A percentile compares a stretch with the other conserved stretches of the same genome.
phyloP scores from a whole-genome alignment of 2,113 vertebrate genomes.

The Platichthys stellatus region DNA sequence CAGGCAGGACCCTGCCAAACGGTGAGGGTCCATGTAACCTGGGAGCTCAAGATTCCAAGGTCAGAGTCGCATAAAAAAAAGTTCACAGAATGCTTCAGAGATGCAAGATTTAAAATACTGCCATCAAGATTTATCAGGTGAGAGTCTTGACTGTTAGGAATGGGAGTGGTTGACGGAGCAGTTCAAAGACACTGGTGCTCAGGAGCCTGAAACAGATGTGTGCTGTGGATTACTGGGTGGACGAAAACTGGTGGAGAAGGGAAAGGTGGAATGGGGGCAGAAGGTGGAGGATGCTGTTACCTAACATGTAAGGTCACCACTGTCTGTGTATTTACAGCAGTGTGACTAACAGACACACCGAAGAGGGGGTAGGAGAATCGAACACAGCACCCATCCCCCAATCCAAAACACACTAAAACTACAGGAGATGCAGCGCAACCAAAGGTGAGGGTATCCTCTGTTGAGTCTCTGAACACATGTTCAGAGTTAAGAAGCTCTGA shows the following conservation, averaged over 20 bases:
- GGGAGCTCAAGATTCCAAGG: conserved; percentile 60
- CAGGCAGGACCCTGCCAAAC: conserved; percentile 60
- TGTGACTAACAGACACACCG: conserved; percentile 56
- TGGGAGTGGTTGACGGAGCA: conserved; percentile 30
- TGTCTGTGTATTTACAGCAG: conserved; percentile 61
- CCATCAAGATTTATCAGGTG: conserved; percentile 61
- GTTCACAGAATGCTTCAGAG: conserved; percentile 27
- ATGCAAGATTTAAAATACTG: conserved; percentile 42
- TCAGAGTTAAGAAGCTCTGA: conserved; percentile 67
- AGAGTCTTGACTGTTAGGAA: conserved; percentile 33
- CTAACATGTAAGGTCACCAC: conserved; percentile 20
- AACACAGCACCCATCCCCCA: conserved; percentile 22
- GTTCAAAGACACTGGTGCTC: conserved; percentile 58
- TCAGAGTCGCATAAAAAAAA: conserved; percentile 48
- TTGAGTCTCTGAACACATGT: conserved; percentile 62
- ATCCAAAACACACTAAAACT: conserved; percentile 21
- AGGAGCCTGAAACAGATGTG: conserved; percentile 71
- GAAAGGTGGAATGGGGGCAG: conserved; percentile 19
- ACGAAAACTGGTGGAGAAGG: conserved; percentile 25
- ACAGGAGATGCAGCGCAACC: conserved; percentile 15
- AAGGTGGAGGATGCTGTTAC: conserved; percentile 11
- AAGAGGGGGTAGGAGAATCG: conserved; percentile 26
- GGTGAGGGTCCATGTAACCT: conserved; percentile 41
- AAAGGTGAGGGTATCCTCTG: conserved; percentile 50
- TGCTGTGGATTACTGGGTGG: conserved; percentile 44